Evolutionary conservation across 2,113 vertebrate genomes (phyloP), one percentile per base, ranked within the genome.

Genomic region (Gnathonemus longibarbis): DNA sequence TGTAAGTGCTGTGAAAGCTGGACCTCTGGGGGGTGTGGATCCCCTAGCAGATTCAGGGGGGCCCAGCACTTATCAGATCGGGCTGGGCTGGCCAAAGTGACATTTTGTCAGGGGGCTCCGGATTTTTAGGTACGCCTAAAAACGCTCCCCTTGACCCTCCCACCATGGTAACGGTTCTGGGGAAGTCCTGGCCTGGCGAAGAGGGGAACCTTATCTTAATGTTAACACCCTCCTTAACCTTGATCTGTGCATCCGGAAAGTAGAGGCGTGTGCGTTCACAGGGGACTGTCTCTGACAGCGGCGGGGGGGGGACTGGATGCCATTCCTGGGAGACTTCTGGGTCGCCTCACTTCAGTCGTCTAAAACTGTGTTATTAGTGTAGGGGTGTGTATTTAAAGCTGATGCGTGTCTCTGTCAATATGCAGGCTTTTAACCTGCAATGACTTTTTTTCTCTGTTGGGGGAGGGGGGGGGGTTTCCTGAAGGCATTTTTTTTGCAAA

Each of bases 151-250:
- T 24, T 58, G 56, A 24, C 21, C 21, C 21, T 8, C 21, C 19
- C 21, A 8, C 5, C 21, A 7, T 21, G 19, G 21, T 24, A 1
- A 24, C 1, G 7, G 56, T 58, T 6, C 56, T 58, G 56, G 56
- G 56, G 56, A 7, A 58, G 19, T 21, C 21, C 56, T 58, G 83
- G 87, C 62, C 70, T 84, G 39, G 86, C 58, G 52, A 17, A 70
- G 46, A n/a, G 74, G 39, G 53, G 56, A 46, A 88, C 74, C n/a
- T 84, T 88, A 88, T 88, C 86, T 80, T 24, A 10, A 42, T 27
- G 50, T 88, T 74, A 77, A 77, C n/a, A 17, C 88, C 27, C 58
- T 35, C 66, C 24, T 70, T 77, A 77, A 24, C 46, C 70, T 46
- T 42, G 27, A 49, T 80, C 48, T 27, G 7, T 39, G 8, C 45